Percentiles rank a stretch among this genome's conserved stretches.
Conservation (phyloP, 2,113 vertebrate genomes). For the Bos indicus region DNA sequence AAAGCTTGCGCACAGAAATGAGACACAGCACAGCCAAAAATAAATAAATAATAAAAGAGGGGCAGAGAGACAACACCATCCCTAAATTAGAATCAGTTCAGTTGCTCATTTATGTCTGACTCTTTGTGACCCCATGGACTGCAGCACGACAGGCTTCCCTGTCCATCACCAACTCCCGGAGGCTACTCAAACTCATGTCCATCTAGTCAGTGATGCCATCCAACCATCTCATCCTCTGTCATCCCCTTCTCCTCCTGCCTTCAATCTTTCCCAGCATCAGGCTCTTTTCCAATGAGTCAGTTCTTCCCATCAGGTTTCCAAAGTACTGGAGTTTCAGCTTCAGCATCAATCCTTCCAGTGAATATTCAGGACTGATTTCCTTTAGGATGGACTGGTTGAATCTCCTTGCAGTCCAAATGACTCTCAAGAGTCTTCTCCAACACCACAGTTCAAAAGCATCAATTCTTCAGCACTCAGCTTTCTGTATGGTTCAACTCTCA, state of each 20-base stretch:
- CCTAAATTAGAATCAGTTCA: not conserved
- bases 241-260: not conserved
- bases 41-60: not conserved
- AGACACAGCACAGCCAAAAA: no score
- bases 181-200: not conserved
- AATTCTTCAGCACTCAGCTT: not conserved
- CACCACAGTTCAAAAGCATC: not conserved
- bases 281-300: no score
- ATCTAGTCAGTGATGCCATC: fast-evolving
- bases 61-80: not conserved
- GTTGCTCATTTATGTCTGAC: not conserved
- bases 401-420: not conserved
- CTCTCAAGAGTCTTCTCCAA: not conserved
- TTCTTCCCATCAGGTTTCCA: no score
- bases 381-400: not conserved
- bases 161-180: no score
- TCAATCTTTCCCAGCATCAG: no score
- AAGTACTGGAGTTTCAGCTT: not conserved
- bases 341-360: not conserved
- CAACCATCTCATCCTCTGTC: not conserved
- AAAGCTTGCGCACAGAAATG: no score
- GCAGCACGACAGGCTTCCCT: no score
- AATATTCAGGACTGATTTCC: not conserved
- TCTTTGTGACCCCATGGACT: not conserved
- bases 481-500: not conserved